These are phyloP conservation scores for Hemicentrotus pulcherrimus DNA, from an alignment of 35 echinoderm and acorn worm genomes.

Conservation along the genomic window DNA sequence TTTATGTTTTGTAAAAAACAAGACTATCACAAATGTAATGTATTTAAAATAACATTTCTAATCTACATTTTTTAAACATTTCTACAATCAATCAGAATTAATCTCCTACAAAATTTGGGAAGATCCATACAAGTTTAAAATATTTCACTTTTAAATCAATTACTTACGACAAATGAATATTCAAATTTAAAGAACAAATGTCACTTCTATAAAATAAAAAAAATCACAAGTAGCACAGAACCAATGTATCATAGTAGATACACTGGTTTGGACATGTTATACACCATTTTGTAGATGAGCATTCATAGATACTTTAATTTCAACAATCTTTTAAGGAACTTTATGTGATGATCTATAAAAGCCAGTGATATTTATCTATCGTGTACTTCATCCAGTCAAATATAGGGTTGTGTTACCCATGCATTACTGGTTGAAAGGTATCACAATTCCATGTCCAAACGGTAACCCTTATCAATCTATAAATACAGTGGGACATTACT, in stretches of 20 bases:
- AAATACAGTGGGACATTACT: not conserved
- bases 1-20: not conserved
- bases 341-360: not conserved
- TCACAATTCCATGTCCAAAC: not conserved
- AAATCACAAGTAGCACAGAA: not conserved
- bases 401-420: not conserved
- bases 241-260: not conserved
- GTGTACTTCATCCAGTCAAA: not conserved
- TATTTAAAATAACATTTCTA: not conserved
- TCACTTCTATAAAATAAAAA: not conserved
- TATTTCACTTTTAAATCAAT: not conserved
- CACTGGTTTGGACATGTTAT: not conserved
- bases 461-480: not conserved
- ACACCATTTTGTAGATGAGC: not conserved
- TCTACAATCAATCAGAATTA: not conserved
- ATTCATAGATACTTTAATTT: not conserved
- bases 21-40: not conserved
- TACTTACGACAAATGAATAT: not conserved
- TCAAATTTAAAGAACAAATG: not conserved
- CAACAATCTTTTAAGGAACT: not conserved
- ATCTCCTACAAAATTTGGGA: not conserved
- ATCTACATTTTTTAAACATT: not conserved
- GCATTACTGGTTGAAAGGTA: not conserved
- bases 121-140: not conserved
- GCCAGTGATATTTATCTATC: not conserved